Percentiles rank a stretch among this genome's conserved stretches.
These are phyloP conservation scores for Philotrypesis tridentata DNA, from an alignment of 1,140 invertebrate species.

Conservation along the genomic window DNA sequence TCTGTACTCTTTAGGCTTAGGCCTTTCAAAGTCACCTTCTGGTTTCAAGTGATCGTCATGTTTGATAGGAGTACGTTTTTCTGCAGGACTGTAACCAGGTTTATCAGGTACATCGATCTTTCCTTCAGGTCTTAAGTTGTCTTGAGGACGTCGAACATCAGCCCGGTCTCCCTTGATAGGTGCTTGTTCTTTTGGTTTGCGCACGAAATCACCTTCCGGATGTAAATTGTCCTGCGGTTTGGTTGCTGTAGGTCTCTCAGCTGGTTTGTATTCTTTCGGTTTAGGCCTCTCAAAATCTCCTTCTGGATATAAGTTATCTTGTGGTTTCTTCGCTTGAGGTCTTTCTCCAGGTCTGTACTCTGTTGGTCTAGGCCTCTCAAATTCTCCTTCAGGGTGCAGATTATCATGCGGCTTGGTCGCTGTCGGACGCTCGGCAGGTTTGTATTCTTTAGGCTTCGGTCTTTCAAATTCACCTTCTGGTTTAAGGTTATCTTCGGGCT, in stretches of 20 bases:
- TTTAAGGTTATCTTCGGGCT: constrained; percentile 75
- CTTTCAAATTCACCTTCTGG: constrained; percentile 76
- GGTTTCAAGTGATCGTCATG: constrained; percentile 78
- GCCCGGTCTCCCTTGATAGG: constrained; percentile 69
- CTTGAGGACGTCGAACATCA: constrained; percentile 72
- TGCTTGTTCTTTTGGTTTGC: constrained; percentile 69
- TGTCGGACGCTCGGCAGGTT: constrained; percentile 54
- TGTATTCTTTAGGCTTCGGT: constrained; percentile 56
- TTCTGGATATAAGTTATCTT: constrained; percentile 76
- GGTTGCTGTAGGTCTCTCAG: constrained; percentile 75
- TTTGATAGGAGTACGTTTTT: constrained; percentile 75
- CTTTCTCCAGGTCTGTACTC: constrained; percentile 76
- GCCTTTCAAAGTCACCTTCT: constrained; percentile 72
- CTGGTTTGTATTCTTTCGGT: constrained; percentile 65
- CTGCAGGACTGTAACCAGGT: constrained; percentile 70
- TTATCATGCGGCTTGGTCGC: constrained; percentile 76
- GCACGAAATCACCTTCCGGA: constrained; percentile 77
- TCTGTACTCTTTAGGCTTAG: constrained; percentile 74
- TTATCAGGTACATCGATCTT: constrained; percentile 73
- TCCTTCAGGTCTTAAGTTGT: constrained; percentile 77
- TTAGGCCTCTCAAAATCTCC: constrained; percentile 74
- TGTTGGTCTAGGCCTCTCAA: constrained; percentile 65
- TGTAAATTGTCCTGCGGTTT: constrained; percentile 78
- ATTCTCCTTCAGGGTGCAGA: constrained; percentile 70
- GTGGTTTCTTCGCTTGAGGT: constrained; percentile 71